Evolutionary conservation across 2,113 vertebrate genomes (phyloP).

Genomic region (Meleagris gallopavo): DNA sequence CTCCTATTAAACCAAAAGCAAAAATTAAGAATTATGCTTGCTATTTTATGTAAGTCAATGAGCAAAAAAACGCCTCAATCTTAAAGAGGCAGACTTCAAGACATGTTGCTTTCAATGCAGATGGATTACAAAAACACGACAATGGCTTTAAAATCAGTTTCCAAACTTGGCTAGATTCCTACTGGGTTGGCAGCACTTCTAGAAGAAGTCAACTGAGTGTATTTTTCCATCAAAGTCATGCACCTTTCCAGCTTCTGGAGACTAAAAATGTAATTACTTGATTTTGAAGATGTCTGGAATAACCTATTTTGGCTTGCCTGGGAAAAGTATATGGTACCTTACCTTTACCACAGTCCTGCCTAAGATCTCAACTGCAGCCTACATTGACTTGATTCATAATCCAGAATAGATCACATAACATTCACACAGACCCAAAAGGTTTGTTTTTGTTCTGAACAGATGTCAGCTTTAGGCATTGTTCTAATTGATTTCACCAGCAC

Average conservation of each 20-base stretch:
- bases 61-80: background rate
- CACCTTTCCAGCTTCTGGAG: background rate
- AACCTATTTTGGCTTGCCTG: background rate
- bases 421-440: background rate
- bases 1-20: background rate
- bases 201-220: background rate
- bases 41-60: conserved; percentile 8
- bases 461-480: background rate
- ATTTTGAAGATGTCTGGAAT: background rate
- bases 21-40: background rate
- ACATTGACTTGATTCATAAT: background rate
- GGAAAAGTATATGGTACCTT: background rate
- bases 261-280: background rate
- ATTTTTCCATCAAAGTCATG: background rate
- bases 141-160: background rate
- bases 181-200: background rate
- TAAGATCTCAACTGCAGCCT: background rate
- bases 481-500: background rate
- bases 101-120: background rate
- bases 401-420: background rate
- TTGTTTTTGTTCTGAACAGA: background rate
- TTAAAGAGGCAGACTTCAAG: background rate
- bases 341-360: background rate
- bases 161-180: background rate
- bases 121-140: background rate